Conservation (phyloP, 2,888 invertebrate species). For the Lissonota sp. region DNA sequence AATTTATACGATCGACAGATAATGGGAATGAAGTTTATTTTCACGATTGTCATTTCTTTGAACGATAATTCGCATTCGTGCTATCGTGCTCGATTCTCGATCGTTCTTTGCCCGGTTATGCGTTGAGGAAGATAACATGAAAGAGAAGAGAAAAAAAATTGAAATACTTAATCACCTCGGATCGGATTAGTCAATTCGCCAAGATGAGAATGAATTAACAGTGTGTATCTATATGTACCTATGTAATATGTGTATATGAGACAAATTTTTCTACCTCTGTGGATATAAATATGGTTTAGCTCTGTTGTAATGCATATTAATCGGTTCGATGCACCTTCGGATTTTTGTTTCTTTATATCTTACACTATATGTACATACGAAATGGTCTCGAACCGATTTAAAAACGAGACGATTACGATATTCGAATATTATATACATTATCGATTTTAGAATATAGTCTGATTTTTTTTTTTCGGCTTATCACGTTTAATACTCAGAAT, state of each 20-base stretch:
- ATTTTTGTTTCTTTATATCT: constrained; percentile 18
- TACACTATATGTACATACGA: constrained; percentile 8
- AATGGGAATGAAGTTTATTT: not conserved
- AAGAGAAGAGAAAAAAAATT: not conserved
- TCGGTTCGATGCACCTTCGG: constrained; percentile 22
- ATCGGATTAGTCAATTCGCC: constrained; percentile 39
- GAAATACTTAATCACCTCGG: constrained; percentile 28
- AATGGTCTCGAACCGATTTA: constrained; percentile 11
- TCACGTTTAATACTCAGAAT: not conserved
- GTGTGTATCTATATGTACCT: constrained; percentile 60
- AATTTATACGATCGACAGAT: constrained; percentile 2
- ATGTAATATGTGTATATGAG: constrained; percentile 64
- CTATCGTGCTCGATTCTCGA: no score
- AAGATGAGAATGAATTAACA: no score
- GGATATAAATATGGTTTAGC: constrained; percentile 50
- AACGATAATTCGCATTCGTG: no score
- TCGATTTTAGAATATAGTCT: not conserved
- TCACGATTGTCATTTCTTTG: no score
- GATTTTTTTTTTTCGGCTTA: not conserved
- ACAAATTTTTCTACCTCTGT: constrained; percentile 60
- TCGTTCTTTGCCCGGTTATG: no score
- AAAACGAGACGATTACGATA: not conserved
- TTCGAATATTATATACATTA: not conserved
- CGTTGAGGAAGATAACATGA: not conserved
- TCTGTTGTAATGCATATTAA: constrained; percentile 11